Conservation (phyloP, 2,113 vertebrate species). For the Chascanopsetta lugubris region DNA sequence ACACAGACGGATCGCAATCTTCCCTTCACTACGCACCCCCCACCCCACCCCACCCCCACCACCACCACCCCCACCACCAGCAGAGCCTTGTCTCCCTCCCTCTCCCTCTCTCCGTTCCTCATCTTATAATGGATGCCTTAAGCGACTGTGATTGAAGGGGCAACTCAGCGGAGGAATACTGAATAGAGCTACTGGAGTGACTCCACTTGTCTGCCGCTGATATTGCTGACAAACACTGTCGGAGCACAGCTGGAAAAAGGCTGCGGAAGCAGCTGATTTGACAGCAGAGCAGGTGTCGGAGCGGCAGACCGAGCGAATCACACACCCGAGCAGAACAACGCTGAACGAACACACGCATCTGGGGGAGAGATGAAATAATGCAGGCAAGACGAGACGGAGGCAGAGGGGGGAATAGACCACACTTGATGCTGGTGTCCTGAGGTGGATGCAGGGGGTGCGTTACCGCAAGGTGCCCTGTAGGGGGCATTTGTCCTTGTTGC, state of each 20-base stretch:
- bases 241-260: slow-evolving; percentile 10
- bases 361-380: too few species aligned
- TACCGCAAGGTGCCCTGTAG: slow-evolving; percentile 31
- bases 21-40: neutral
- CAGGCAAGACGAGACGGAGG: too few species aligned
- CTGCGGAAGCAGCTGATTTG: slow-evolving; percentile 23
- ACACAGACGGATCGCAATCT: slow-evolving; percentile 16
- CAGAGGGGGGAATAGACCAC: too few species aligned
- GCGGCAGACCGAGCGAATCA: slow-evolving; percentile 10
- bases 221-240: slow-evolving; percentile 29
- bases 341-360: slow-evolving; percentile 11
- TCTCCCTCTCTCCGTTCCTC: slow-evolving; percentile 41
- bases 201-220: slow-evolving; percentile 44
- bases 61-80: too few species aligned
- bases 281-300: slow-evolving; percentile 24
- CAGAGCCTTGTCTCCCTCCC: too few species aligned
- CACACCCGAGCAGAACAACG: neutral
- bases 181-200: slow-evolving; percentile 41
- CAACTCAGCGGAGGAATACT: slow-evolving; percentile 54
- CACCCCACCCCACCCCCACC: neutral
- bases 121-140: slow-evolving; percentile 58
- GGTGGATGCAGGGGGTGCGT: slow-evolving; percentile 19
- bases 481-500: slow-evolving; percentile 56
- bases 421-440: too few species aligned
- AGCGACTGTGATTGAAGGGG: slow-evolving; percentile 53